These are phyloP conservation scores for Cliona cf. orientalis DNA, from an alignment of 37 sponge, comb jelly and placozoan species.

Conservation along the genomic window DNA sequence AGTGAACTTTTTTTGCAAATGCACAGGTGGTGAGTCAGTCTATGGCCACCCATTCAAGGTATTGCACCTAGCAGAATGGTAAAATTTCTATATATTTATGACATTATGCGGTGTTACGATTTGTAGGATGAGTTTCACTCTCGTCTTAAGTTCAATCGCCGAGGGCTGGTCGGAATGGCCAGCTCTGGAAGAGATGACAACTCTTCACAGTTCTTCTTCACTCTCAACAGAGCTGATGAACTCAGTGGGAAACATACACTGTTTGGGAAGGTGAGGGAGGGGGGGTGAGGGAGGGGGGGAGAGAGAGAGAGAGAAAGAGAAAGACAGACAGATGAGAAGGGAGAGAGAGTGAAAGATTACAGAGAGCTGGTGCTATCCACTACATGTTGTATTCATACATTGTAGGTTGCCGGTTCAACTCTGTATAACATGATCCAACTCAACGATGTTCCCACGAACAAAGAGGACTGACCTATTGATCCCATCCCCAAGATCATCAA, in stretches of 20 bases:
- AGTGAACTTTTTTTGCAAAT: conserved; percentile 11
- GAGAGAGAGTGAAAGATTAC: not conserved
- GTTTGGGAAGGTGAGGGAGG: conserved; percentile 84
- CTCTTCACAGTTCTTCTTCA: conserved; percentile 91
- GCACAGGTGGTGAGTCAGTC: conserved; percentile 84
- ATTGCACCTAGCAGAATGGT: no score
- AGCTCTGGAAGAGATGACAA: conserved; percentile 84
- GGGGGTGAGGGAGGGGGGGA: not conserved
- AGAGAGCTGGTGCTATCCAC: not conserved
- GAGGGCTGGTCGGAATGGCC: conserved; percentile 97
- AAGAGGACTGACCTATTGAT: conserved; percentile 83
- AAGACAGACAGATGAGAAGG: no score
- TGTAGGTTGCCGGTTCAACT: conserved; percentile 91
- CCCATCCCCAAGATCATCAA: conserved; percentile 81
- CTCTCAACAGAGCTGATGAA: conserved; percentile 79
- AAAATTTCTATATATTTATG: no score
- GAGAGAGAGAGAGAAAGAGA: no score
- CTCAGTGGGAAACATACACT: conserved; percentile 83
- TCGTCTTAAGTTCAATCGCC: conserved; percentile 82
- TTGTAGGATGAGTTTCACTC: conserved; percentile 95
- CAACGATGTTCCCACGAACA: conserved; percentile 84
- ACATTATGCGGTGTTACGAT: no score
- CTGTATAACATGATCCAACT: conserved; percentile 85
- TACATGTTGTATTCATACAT: not conserved
- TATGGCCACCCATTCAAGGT: conserved; percentile 93